Evolutionary conservation across 2,113 vertebrate genomes (phyloP), one percentile per base, ranked within the genome.

Genomic region (Panthera uncia): DNA sequence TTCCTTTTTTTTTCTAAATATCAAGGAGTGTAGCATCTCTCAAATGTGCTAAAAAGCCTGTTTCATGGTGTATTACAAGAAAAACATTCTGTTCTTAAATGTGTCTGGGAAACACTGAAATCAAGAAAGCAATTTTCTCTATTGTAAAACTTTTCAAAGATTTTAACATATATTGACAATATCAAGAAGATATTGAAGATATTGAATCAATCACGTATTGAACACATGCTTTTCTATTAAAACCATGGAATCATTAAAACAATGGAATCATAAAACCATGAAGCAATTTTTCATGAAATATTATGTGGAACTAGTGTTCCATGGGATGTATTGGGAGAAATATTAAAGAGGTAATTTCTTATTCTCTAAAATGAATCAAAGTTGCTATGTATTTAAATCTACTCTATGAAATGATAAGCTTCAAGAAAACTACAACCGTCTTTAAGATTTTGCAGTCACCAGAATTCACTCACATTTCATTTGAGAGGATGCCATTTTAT

Each of bases 401-500:
- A 55, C 23, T 68, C 36, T 15, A 12, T 85, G 65, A 91, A 92
- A 96, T 89, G 52, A 88, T 48, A 82, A 25, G 41, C n/a, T 50
- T 93, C n/a, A 55, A 57, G 23, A 55, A 82, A 93, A 48, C 50
- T 91, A 76, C 11, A 81, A 63, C 38, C 19, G 7, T 83, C 31
- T 82, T 76, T 55, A 78, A 83, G 23, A 83, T 66, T 68, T 81
- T 68, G 31, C 86, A 87, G 36, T 76, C 48, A 52, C 11, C 3
- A 38, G 15, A 79, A 68, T 91, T 79, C 38, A 85, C 61, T 89
- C 63, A 93, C 36, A 69, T 92, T 95, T 69, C n/a, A 89, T 86
- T 92, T 86, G 74, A 78, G 36, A 92, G 13, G 73, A 76, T 81
- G 93, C 25, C 48, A 68, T 55, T 86, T 48, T 36, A 93, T 15